These are phyloP conservation scores for Nothura maculosa DNA, from an alignment of 2,797 vertebrate species.

Conservation along the genomic window DNA sequence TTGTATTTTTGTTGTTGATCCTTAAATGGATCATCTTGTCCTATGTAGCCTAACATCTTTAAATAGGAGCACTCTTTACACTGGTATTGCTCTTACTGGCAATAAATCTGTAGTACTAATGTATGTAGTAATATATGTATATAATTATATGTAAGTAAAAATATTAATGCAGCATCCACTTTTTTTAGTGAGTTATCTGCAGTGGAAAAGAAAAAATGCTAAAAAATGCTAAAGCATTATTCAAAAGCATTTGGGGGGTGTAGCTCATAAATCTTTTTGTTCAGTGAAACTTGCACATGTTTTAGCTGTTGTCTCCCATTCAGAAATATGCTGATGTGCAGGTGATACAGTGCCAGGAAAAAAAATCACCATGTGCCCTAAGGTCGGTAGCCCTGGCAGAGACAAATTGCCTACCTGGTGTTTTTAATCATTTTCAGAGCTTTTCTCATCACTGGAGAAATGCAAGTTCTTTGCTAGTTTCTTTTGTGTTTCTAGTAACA, in stretches of 20 bases:
- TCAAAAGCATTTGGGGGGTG: neutral
- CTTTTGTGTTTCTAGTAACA: neutral
- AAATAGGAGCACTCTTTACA: neutral
- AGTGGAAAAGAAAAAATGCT: neutral
- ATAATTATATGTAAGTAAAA: neutral
- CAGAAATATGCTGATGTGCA: neutral
- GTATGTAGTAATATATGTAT: fast-evolving
- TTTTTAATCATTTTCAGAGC: neutral
- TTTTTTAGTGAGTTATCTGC: neutral
- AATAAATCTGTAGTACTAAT: neutral
- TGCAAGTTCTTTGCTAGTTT: neutral
- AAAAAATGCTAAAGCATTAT: neutral
- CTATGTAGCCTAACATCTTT: neutral
- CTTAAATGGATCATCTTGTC: neutral
- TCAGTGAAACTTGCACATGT: neutral
- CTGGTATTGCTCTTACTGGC: neutral
- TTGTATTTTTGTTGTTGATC: neutral
- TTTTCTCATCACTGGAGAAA: neutral
- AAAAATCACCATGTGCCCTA: neutral
- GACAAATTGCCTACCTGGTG: neutral
- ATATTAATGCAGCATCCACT: neutral
- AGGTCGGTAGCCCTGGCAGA: neutral
- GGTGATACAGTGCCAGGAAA: neutral
- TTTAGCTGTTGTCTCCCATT: neutral
- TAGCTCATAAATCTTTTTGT: neutral